These are phyloP conservation scores for Phoenicopterus ruber DNA, from an alignment of 2,113 vertebrate species.

Conservation along the genomic window DNA sequence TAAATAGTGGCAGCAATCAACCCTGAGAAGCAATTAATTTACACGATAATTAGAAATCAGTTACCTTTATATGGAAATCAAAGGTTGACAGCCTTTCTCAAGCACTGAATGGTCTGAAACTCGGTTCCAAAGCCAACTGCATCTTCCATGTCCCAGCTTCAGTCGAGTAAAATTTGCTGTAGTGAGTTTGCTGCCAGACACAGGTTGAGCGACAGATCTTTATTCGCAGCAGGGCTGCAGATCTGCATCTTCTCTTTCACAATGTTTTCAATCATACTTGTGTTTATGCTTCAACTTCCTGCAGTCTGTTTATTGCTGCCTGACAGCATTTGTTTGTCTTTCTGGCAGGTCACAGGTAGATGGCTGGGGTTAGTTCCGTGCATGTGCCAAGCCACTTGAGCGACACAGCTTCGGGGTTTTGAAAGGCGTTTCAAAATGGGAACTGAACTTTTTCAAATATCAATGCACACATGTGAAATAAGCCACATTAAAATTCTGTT, in stretches of 20 bases:
- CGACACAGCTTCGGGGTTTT: not conserved
- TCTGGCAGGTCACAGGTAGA: not conserved
- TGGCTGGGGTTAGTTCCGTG: not conserved
- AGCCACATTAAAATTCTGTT: not conserved
- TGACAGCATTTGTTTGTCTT: not conserved
- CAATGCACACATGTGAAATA: not conserved
- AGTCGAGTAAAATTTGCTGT: not conserved
- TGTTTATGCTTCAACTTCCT: not conserved
- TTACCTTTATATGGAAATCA: not conserved
- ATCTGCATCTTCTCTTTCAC: not conserved
- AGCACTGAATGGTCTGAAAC: not conserved
- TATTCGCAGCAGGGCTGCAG: not conserved
- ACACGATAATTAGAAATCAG: not conserved
- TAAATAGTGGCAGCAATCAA: not conserved
- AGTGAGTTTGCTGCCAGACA: not conserved
- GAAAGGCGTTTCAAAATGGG: not conserved
- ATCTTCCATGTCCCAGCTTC: not conserved
- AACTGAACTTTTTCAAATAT: not conserved
- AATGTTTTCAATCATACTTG: not conserved
- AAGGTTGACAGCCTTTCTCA: not conserved
- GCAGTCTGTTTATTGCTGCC: not conserved
- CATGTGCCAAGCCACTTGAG: not conserved
- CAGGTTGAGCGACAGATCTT: not conserved
- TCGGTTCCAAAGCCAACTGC: not conserved
- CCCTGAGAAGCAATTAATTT: not conserved